Evolutionary conservation across 2,113 vertebrate genomes (phyloP), one percentile per base, ranked within the genome.

Genomic region (Ctenodactylus gundi): DNA sequence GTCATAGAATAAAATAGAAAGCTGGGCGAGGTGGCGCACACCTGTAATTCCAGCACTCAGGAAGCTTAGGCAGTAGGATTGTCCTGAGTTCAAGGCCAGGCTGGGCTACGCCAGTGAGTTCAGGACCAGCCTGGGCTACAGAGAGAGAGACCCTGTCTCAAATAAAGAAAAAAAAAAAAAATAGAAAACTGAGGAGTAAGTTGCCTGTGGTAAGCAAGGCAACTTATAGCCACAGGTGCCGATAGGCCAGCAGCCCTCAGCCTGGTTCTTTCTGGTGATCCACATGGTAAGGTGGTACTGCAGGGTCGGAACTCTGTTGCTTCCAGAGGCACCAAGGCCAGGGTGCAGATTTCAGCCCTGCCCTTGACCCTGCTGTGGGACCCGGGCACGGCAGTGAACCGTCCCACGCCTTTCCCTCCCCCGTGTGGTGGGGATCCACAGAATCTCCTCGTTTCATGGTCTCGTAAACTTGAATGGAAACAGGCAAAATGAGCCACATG

Each of bases 231-330:
- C n/a, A n/a, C n/a, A n/a, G n/a, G n/a, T n/a, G n/a, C n/a, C n/a
- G n/a, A n/a, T n/a, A n/a, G n/a, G n/a, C n/a, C n/a, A n/a, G n/a
- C n/a, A n/a, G n/a, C n/a, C n/a, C 3, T 11, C 20, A 14, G 7
- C 36, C 41, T 17, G 44, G 49, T 72, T 53, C 53, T 20, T 20
- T 49, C 21, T 17, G 11, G 34, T 21, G 18, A 4, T 8, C 0
- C 15, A 29, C 14, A 4, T 14, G 23, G 68, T 36, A 49, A 57
- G 8, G n/a, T 4, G 15, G 36, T 12, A 4, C 3, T 1, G 17
- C 34, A 44, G 62, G 36, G 25, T 31, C 1, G 13, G 6, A 12
- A 27, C 21, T 7, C 39, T 10, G 0, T 3, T 11, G 67, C 34
- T n/a, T 75, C 55, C 12, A 12, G 46, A 34, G 23, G 25, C 4